Conservation (phyloP, 2,113 vertebrate species). For the Caloenas nicobarica region DNA sequence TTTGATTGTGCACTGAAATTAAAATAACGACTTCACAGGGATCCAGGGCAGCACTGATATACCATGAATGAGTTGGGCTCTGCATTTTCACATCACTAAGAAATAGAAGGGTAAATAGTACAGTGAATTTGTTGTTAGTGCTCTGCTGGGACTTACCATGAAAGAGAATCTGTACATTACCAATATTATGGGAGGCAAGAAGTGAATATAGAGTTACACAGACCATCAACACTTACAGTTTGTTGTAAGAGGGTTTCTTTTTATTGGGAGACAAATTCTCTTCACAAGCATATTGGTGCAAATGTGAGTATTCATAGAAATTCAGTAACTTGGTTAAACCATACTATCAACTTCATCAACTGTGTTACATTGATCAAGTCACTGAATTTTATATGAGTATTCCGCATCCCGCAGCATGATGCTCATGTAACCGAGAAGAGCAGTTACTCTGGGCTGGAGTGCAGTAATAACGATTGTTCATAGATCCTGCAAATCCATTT, state of each 20-base stretch:
- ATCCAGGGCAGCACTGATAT: background rate
- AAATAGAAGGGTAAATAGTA: background rate
- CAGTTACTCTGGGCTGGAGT: background rate
- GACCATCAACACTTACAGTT: background rate
- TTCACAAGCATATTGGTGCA: background rate
- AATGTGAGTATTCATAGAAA: background rate
- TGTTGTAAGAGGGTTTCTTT: background rate
- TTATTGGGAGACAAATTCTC: background rate
- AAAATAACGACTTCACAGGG: accelerated
- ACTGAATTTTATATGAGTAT: background rate
- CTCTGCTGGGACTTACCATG: background rate
- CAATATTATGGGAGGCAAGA: background rate
- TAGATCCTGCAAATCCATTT: background rate
- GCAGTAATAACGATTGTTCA: background rate
- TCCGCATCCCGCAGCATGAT: accelerated
- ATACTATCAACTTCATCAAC: background rate
- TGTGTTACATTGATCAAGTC: background rate
- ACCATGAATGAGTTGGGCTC: background rate
- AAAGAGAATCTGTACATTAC: background rate
- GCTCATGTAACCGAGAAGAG: background rate
- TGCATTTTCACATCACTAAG: background rate
- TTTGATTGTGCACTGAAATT: background rate
- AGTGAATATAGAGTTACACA: background rate
- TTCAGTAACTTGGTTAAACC: background rate
- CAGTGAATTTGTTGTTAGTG: background rate